Evolutionary conservation across 1,140 invertebrate species (phyloP).

Genomic region (Apolygus lucorum): DNA sequence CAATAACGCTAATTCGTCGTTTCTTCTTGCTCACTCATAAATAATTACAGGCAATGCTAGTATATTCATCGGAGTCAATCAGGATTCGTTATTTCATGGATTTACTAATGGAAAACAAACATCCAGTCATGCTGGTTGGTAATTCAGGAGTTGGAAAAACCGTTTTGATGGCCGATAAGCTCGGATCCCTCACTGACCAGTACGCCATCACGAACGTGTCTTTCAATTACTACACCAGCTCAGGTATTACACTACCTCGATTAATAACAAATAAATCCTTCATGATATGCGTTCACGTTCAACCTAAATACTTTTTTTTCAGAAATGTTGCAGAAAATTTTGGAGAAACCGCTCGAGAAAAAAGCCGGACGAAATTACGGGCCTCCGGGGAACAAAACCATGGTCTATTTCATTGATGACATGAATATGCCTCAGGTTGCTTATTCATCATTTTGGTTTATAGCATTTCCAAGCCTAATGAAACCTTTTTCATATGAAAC

Average conservation of each 20-base stretch:
- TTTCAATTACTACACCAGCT: conserved; percentile 95
- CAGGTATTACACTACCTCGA: conserved; percentile 39
- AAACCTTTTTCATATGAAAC: no score
- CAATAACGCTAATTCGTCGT: no score
- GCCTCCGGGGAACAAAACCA: conserved; percentile 83
- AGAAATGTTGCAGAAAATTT: conserved; percentile 88
- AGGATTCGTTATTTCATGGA: conserved; percentile 83
- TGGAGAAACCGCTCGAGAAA: conserved; percentile 94
- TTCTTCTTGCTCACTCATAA: no score
- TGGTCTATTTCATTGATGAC: conserved; percentile 96
- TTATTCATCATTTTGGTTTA: neutral
- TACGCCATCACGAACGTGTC: conserved; percentile 85
- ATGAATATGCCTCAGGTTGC: conserved; percentile 94
- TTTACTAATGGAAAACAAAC: conserved; percentile 72
- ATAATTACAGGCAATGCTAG: conserved; percentile 65
- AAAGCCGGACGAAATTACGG: conserved; percentile 94
- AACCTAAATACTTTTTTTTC: neutral
- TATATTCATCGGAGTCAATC: conserved; percentile 90
- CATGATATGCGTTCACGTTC: neutral
- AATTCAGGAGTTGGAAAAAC: conserved; percentile 87
- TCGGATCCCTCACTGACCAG: conserved; percentile 69
- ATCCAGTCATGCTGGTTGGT: conserved; percentile 91
- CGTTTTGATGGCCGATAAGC: conserved; percentile 77
- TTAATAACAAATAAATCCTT: neutral
- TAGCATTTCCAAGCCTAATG: neutral